phyloP scores from a whole-genome alignment of 2,797 vertebrate genomes.

The Eulemur mongoz region DNA sequence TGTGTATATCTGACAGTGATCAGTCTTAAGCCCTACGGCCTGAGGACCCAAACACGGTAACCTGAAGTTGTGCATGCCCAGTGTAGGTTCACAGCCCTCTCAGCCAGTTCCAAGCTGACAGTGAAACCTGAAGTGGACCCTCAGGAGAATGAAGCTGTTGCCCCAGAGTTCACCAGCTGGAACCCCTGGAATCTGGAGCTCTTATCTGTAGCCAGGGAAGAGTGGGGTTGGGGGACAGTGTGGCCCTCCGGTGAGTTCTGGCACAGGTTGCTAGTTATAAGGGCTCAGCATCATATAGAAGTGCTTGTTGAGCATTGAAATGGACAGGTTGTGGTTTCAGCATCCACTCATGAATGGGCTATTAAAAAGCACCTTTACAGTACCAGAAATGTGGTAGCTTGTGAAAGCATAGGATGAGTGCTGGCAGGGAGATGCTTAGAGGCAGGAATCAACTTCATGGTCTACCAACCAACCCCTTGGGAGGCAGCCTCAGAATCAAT shows the following conservation, averaged over 20 bases:
- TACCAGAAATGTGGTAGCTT: conserved; percentile 89
- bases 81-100: conserved; percentile 65
- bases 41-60: rapidly evolving
- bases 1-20: rapidly evolving
- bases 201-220: conserved; percentile 93
- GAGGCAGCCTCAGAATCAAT: conserved; percentile 85
- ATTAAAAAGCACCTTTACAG: conserved; percentile 91
- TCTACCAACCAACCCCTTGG: conserved; percentile 92
- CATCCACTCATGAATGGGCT: conserved; percentile 96
- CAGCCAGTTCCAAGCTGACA: conserved; percentile 49
- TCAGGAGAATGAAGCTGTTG: conserved; percentile 87
- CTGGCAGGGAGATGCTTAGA: conserved; percentile 92
- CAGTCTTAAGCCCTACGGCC: rapidly evolving
- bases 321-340: conserved; percentile 90
- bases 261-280: conserved; percentile 92
- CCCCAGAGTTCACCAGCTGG: conserved; percentile 92
- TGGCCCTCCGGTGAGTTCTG: conserved; percentile 94
- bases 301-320: conserved; percentile 89
- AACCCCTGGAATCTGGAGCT: conserved; percentile 96
- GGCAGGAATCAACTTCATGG: conserved; percentile 93
- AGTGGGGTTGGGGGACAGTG: conserved; percentile 93
- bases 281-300: conserved; percentile 89
- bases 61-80: rapidly evolving
- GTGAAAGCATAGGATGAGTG: conserved; percentile 92
- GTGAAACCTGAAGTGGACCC: conserved; percentile 76